These are phyloP conservation scores for Lucifuga dentata DNA, from an alignment of 2,113 vertebrate genomes.

Conservation along the genomic window DNA sequence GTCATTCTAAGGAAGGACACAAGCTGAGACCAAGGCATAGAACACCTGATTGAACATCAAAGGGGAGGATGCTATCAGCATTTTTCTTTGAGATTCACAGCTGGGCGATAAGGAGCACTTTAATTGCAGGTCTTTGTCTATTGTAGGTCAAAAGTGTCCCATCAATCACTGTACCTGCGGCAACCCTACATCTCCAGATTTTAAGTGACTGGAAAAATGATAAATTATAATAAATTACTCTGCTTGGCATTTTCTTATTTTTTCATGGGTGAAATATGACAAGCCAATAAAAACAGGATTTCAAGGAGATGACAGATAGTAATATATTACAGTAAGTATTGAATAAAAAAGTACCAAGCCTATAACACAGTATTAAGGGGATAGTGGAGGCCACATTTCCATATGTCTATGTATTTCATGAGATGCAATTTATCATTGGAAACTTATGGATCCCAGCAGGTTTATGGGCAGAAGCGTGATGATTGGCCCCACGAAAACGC, in stretches of 20 bases:
- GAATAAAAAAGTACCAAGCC: no score
- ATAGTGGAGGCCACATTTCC: slow-evolving; percentile 5
- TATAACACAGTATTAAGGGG: neutral
- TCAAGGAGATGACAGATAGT: neutral
- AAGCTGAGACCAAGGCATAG: slow-evolving; percentile 50
- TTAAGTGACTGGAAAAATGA: slow-evolving; percentile 46
- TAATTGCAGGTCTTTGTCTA: slow-evolving; percentile 73
- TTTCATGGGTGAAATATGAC: slow-evolving; percentile 45
- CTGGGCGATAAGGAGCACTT: slow-evolving; percentile 58
- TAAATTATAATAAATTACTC: slow-evolving; percentile 66
- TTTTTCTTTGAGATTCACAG: slow-evolving; percentile 70
- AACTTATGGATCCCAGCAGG: no score
- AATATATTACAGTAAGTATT: no score
- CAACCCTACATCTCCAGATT: slow-evolving; percentile 48
- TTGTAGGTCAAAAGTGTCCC: slow-evolving; percentile 69
- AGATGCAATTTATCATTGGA: no score
- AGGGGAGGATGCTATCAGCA: slow-evolving; percentile 60
- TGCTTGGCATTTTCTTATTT: slow-evolving; percentile 48
- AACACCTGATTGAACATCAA: slow-evolving; percentile 69
- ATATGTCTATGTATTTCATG: no score
- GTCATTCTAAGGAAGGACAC: slow-evolving; percentile 66
- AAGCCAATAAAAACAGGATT: slow-evolving; percentile 35
- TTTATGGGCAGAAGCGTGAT: no score
- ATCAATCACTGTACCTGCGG: slow-evolving; percentile 69
- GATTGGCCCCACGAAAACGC: no score